Conservation (phyloP, 92 coral and sea anemone genomes). For the Blastomussa wellsi region DNA sequence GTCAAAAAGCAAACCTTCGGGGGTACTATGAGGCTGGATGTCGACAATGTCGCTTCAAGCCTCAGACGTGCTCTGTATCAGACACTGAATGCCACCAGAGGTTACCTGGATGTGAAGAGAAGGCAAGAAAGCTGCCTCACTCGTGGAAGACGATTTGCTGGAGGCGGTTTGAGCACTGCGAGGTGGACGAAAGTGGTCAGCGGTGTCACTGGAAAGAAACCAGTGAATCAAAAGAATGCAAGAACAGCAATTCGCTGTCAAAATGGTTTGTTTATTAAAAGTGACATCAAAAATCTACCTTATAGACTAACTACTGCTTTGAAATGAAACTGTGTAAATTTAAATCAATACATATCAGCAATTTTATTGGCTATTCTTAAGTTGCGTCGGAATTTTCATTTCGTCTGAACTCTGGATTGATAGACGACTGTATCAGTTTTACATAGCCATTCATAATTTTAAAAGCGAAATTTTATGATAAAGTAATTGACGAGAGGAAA, state of each 20-base stretch:
- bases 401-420: too few relatives aligned
- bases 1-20: conserved; percentile 28
- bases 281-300: not conserved
- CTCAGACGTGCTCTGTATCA: not conserved
- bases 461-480: too few relatives aligned
- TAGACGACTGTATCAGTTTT: too few relatives aligned
- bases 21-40: conserved; percentile 36
- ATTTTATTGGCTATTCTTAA: not conserved
- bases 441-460: too few relatives aligned
- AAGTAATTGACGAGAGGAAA: too few relatives aligned
- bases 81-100: conserved; percentile 2
- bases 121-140: not conserved
- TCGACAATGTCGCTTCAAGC: conserved; percentile 16
- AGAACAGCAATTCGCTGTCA: not conserved
- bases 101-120: conserved; percentile 31
- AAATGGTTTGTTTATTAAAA: not conserved
- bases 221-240: conserved; percentile 12
- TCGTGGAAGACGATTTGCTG: conserved; percentile 15
- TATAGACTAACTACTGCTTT: not conserved
- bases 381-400: too few relatives aligned
- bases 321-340: not conserved
- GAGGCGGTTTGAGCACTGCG: conserved; percentile 31
- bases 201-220: conserved; percentile 33
- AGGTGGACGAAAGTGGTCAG: conserved; percentile 33
- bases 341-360: not conserved